A percentile compares a stretch with the other conserved stretches of the same genome.
Evolutionary conservation across 2,888 invertebrate species (phyloP).

Genomic region (Lucinisca nassula): DNA sequence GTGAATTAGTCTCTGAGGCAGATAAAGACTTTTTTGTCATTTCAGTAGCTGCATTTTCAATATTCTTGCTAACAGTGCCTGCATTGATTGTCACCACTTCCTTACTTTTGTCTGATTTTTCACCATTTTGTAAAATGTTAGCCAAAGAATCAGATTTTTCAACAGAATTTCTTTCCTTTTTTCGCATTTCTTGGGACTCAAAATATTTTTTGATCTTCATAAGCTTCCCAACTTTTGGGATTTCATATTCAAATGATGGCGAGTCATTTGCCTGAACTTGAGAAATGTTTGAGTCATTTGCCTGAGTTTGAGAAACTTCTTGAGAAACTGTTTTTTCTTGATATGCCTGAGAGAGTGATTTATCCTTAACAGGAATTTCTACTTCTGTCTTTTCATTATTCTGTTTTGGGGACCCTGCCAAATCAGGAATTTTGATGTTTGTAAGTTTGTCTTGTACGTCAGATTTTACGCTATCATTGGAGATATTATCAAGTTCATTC

Average conservation of each 20-base stretch:
- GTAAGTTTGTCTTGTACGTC: background rate
- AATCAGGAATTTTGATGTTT: background rate
- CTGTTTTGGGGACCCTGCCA: background rate
- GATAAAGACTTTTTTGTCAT: background rate
- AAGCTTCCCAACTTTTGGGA: conserved; percentile 66
- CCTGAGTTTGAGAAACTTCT: too few relatives aligned
- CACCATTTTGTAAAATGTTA: background rate
- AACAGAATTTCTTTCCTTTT: conserved; percentile 55
- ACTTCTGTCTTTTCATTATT: background rate
- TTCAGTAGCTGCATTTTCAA: background rate
- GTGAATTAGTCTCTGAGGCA: background rate
- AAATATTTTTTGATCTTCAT: conserved; percentile 71
- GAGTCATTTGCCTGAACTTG: background rate
- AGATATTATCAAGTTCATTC: background rate
- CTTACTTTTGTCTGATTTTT: background rate
- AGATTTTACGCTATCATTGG: conserved; percentile 1
- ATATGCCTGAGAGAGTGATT: background rate
- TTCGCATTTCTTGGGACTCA: conserved; percentile 62
- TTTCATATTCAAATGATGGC: conserved; percentile 36
- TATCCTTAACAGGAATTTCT: background rate
- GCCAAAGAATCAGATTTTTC: background rate
- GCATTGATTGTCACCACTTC: background rate
- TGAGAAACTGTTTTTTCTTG: background rate
- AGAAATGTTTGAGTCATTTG: too few relatives aligned
- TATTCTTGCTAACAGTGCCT: background rate